phyloP scores from a whole-genome alignment of 92 coral and sea anemone species.

The Metridium senile region DNA sequence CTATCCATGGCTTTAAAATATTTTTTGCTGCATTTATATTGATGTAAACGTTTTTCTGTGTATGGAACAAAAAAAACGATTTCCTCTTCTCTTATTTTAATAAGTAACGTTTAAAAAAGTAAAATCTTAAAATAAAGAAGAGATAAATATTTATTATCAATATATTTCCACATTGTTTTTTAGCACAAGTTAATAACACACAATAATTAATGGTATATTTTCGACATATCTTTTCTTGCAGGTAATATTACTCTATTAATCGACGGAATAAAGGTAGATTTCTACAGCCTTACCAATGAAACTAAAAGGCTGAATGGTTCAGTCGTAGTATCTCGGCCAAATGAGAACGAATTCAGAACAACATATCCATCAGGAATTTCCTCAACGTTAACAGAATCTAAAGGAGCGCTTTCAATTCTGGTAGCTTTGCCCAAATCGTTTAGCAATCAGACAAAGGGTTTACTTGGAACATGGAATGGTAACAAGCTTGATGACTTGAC shows the following conservation, averaged over 20 bases:
- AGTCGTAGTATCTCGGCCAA: slow-evolving; percentile 45
- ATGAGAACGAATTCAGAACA: slow-evolving; percentile 30
- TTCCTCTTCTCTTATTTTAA: too few relatives aligned
- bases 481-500: slow-evolving; percentile 55
- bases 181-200: too few relatives aligned
- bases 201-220: too few relatives aligned
- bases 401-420: slow-evolving; percentile 17
- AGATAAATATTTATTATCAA: too few relatives aligned
- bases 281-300: slow-evolving; percentile 28
- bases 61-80: too few relatives aligned
- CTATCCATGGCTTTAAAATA: too few relatives aligned
- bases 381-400: slow-evolving; percentile 7
- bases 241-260: slow-evolving; percentile 49
- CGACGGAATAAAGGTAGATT: slow-evolving; percentile 32
- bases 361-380: slow-evolving; percentile 57
- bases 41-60: too few relatives aligned
- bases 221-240: neutral
- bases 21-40: too few relatives aligned
- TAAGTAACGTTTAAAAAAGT: too few relatives aligned
- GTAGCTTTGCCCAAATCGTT: slow-evolving; percentile 30
- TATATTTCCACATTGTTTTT: too few relatives aligned
- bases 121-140: too few relatives aligned
- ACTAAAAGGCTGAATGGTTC: slow-evolving; percentile 31
- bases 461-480: slow-evolving; percentile 69
- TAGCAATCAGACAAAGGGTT: slow-evolving; percentile 55